phyloP scores from a whole-genome alignment of 23 tunicate genomes.

The Trididemnum nubilum region DNA sequence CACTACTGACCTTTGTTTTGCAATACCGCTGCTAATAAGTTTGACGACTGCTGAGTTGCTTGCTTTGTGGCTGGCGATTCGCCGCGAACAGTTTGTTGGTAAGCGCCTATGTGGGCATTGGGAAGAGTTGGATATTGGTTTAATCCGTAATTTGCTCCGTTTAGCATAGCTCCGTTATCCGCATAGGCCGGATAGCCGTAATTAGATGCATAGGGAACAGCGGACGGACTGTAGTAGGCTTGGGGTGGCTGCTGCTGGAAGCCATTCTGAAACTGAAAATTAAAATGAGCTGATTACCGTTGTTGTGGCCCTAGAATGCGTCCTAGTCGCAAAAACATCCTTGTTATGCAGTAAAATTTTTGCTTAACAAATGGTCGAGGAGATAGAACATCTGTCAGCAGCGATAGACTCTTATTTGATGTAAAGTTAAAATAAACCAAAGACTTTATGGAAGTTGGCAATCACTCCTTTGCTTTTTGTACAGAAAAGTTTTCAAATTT shows the following conservation, averaged over 20 bases:
- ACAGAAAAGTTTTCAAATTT: too few relatives aligned
- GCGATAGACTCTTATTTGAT: too few relatives aligned
- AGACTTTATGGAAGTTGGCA: too few relatives aligned
- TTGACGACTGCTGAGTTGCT: background rate
- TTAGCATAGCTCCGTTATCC: background rate
- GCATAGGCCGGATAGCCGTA: slow-evolving; percentile 3
- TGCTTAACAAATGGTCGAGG: too few relatives aligned
- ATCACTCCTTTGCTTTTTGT: too few relatives aligned
- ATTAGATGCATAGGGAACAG: background rate
- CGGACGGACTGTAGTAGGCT: slow-evolving; percentile 28
- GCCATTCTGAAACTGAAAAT: background rate
- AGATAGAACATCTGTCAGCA: too few relatives aligned
- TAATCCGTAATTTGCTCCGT: background rate
- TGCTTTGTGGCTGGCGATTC: background rate
- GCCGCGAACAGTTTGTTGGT: background rate
- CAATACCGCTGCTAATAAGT: slow-evolving; percentile 26
- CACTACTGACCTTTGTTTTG: slow-evolving; percentile 57
- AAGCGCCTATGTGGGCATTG: too few relatives aligned
- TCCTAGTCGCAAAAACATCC: too few relatives aligned
- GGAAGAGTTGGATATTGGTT: background rate
- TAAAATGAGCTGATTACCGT: too few relatives aligned
- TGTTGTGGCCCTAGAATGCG: too few relatives aligned
- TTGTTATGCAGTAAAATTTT: too few relatives aligned
- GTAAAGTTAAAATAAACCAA: too few relatives aligned
- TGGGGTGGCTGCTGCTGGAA: slow-evolving; percentile 28